Percentiles rank a stretch among this genome's conserved stretches.
Conservation (phyloP, 2,888 invertebrate species). For the Thymelicus sylvestris region DNA sequence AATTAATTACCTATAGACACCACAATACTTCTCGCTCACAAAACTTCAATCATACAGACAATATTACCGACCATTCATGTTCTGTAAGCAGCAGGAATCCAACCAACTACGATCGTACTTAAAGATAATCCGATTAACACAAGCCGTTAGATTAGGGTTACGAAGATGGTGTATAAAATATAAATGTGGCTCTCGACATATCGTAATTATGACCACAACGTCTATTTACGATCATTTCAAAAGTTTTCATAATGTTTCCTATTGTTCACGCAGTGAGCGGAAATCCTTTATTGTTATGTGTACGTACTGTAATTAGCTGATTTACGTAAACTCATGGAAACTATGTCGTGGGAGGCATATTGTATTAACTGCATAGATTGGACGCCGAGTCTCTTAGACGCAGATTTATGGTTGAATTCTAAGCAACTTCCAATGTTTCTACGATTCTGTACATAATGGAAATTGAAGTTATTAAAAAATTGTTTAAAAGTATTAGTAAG, state of each 20-base stretch:
- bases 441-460: neutral
- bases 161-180: neutral
- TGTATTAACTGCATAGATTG: conserved; percentile 53
- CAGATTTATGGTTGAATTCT: conserved; percentile 20
- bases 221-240: conserved; percentile 34
- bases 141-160: neutral
- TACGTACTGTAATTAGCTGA: conserved; percentile 68
- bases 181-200: conserved; percentile 18
- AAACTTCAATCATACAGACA: no score
- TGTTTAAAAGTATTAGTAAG: no score
- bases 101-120: no score
- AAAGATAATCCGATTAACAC: no score
- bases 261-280: conserved; percentile 55
- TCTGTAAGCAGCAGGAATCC: no score
- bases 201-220: conserved; percentile 33
- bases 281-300: conserved; percentile 68
- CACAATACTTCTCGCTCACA: no score
- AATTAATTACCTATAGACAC: no score
- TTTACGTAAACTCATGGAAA: conserved; percentile 82
- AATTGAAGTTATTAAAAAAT: neutral
- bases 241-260: conserved; percentile 51
- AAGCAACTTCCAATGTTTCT: conserved; percentile 14
- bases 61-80: no score
- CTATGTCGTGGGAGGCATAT: conserved; percentile 77
- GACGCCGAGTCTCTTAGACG: conserved; percentile 14